Evolutionary conservation across 2,888 invertebrate species (phyloP), one percentile per base, ranked within the genome.

Genomic region (Sarcophaga caerulescens): DNA sequence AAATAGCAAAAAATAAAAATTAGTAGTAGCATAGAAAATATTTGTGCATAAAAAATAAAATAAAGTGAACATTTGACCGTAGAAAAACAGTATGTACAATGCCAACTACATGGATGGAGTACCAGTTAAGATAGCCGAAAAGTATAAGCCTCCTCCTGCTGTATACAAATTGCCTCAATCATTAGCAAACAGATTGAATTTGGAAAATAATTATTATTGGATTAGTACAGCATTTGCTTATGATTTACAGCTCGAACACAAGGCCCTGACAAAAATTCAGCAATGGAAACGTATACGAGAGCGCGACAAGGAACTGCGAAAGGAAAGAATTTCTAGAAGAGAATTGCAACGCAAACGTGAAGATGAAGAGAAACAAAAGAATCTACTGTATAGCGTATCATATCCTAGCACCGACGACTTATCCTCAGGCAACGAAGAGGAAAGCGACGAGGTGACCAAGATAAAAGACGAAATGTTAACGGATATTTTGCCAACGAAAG

Each of bases 71-170:
- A 35, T 14, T 44, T 60, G 4, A 25, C 44, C 25, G 59, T 63
- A 60, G 4, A 3, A 69, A 17, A 79, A 84, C 83, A 86, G 69
- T 81, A 89, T 89, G 89, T 86, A 87, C 85, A 88, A 87, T 87
- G 88, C 85, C 75, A 90, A 89, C 71, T 90, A 89, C 65, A 96
- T 97, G 95, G 97, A 97, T 93, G 96, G 96, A 89, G 96, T 98
- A 89, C 96, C 96, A 90, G 97, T 98, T 85, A 97, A 97, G 94
- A 97, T 98, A 93, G 96, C 97, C 70, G 97, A 98, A 93, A 96
- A 95, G 90, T 98, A 96, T 92, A 97, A 97, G 92, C 96, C 97
- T 88, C 97, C 97, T 35, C 95, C 96, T 80, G 95, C 94, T 91
- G 94, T 96, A 75, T 94, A 94, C 88, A 92, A 91, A 75, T 91